Evolutionary conservation across 37 sponge, comb jelly and placozoan genomes (phyloP), one percentile per base, ranked within the genome.

Genomic region (Mnemiopsis leidyi): DNA sequence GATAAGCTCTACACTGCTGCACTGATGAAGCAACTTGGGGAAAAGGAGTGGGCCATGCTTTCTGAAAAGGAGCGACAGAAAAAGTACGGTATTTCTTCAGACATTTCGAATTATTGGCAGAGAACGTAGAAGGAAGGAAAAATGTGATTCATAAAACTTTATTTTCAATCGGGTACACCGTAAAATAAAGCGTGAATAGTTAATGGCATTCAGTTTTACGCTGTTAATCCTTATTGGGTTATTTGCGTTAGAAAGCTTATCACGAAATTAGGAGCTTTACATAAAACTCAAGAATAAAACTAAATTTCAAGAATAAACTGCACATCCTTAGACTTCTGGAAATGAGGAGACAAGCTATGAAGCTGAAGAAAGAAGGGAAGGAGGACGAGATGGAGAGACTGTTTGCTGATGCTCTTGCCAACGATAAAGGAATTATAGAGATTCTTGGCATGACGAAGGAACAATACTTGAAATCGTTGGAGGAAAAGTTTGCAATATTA

Each of bases 1-100:
- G 93, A 92, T 24, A 92, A 92, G 32, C 48, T 92, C 38, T 73
- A 73, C 93, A 38, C 76, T 34, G 93, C 38, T 24, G 93, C 71
- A 32, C 93, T 92, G 21, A 68, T 73, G 28, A 92, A 92, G 93
- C 20, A 23, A 7, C 1, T 69, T 24, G 93, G 93, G 26, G 93
- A 92, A 35, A 23, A 69, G 73, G 93, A 92, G 39, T 92, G 93
- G 93, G 93, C 93, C 3, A 20, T 73, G 38, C 76, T 92, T 23
- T 92, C 93, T 69, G 67, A 92, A 39, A 24, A 71, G 38, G 93
- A 92, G 30, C 73, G 48, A 32, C 93, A 92, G 93, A 85, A 85
- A 39, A 85, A 38, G 90, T 85, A 39, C 13, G 13, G 61, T n/a
- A n/a, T n/a, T n/a, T n/a, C n/a, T n/a, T n/a, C n/a, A n/a, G n/a